These are phyloP conservation scores for Hyposmocoma kahamanoa DNA, from an alignment of 1,140 invertebrate genomes.

Conservation along the genomic window DNA sequence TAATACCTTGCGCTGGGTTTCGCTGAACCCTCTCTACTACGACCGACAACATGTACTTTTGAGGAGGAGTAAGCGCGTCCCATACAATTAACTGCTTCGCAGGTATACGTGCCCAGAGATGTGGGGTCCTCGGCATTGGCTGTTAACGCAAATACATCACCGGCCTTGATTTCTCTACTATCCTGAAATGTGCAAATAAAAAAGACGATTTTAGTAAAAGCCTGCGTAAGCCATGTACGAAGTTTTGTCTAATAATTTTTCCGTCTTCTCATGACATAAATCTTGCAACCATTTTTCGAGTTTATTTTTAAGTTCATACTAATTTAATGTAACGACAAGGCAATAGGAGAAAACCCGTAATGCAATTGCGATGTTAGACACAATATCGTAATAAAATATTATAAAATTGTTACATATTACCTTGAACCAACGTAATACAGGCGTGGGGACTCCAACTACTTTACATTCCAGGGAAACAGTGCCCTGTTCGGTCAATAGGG, in stretches of 20 bases:
- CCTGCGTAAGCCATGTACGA: no score
- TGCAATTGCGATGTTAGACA: no score
- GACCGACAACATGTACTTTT: conserved; percentile 84
- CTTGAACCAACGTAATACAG: conserved; percentile 83
- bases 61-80: conserved; percentile 87
- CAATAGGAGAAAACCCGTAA: no score
- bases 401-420: no score
- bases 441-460: conserved; percentile 90
- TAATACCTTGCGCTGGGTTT: conserved; percentile 61
- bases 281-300: no score
- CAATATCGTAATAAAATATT: no score
- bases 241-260: no score
- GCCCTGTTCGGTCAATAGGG: conserved; percentile 88
- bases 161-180: conserved; percentile 88
- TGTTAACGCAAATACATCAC: conserved; percentile 89
- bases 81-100: conserved; percentile 91
- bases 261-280: no score
- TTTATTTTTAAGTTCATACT: no score
- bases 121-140: conserved; percentile 87
- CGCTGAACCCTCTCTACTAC: conserved; percentile 76
- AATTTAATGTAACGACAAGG: no score
- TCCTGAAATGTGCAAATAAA: conserved; percentile 75
- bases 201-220: no score
- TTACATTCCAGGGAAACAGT: conserved; percentile 93
- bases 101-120: conserved; percentile 88